Evolutionary conservation across 1,140 invertebrate species (phyloP).

Genomic region (Dendrolimus kikuchii): DNA sequence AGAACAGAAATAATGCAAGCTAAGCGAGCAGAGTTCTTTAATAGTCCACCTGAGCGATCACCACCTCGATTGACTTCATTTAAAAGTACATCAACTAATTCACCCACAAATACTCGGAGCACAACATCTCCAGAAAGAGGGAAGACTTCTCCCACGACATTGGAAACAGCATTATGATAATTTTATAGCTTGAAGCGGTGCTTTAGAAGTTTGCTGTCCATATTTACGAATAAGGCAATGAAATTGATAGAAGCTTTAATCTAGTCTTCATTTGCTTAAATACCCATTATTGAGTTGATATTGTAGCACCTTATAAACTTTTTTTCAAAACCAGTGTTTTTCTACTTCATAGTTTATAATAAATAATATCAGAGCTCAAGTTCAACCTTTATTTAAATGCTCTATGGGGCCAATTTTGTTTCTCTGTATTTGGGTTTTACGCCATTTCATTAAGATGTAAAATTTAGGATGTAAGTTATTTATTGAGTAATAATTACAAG

Average conservation of each 20-base stretch:
- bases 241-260: conserved; percentile 67
- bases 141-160: conserved; percentile 60
- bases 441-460: conserved; percentile 36
- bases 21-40: conserved; percentile 73
- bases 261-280: conserved; percentile 64
- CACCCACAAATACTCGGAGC: conserved; percentile 22
- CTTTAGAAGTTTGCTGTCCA: conserved; percentile 31
- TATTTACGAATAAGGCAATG: conserved; percentile 40
- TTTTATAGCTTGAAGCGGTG: conserved; percentile 34
- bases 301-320: conserved; percentile 51
- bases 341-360: conserved; percentile 20
- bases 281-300: too few species aligned
- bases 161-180: conserved; percentile 76
- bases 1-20: conserved; percentile 71
- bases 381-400: conserved; percentile 28
- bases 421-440: conserved; percentile 37
- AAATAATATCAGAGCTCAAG: conserved; percentile 30
- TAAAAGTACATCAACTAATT: conserved; percentile 33
- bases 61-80: conserved; percentile 53
- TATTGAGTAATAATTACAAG: conserved; percentile 51
- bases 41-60: conserved; percentile 42
- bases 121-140: conserved; percentile 52
- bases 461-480: conserved; percentile 59
- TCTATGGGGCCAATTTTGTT: conserved; percentile 62
- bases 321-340: conserved; percentile 36